Percentiles rank a stretch among this genome's conserved stretches.
Conservation (phyloP, 2,888 invertebrate species). For the Euclidia mi region DNA sequence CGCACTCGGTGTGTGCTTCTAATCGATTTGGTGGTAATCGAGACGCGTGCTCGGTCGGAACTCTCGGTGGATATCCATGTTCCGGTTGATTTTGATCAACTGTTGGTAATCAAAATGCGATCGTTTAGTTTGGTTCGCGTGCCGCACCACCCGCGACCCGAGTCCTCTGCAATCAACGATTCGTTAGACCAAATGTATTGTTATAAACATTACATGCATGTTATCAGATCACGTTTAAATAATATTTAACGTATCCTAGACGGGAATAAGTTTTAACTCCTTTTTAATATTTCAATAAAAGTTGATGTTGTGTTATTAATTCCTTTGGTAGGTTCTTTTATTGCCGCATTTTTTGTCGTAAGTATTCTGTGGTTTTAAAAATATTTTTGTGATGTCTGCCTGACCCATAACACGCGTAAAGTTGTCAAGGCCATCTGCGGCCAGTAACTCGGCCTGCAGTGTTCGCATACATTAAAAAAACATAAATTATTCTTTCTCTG, state of each 20-base stretch:
- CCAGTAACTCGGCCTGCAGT: no score
- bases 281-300: slow-evolving; percentile 13
- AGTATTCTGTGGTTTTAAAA: no score
- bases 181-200: slow-evolving; percentile 70
- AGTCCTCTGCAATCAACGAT: slow-evolving; percentile 77
- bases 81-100: slow-evolving; percentile 78
- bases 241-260: slow-evolving; percentile 19
- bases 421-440: no score
- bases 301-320: not conserved
- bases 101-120: slow-evolving; percentile 71
- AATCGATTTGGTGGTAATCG: slow-evolving; percentile 82
- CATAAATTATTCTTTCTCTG: no score
- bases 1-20: slow-evolving; percentile 66
- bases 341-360: not conserved
- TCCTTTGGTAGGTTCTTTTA: not conserved
- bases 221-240: slow-evolving; percentile 49
- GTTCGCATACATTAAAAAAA: no score
- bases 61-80: slow-evolving; percentile 63
- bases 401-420: no score
- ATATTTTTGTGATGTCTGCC: no score
- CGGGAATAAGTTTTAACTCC: slow-evolving; percentile 16
- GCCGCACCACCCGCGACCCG: slow-evolving; percentile 58
- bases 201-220: slow-evolving; percentile 66
- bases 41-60: slow-evolving; percentile 80
- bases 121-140: slow-evolving; percentile 74